Conservation (phyloP, 2,888 invertebrate species). For the Eristalinus sepulchralis region DNA sequence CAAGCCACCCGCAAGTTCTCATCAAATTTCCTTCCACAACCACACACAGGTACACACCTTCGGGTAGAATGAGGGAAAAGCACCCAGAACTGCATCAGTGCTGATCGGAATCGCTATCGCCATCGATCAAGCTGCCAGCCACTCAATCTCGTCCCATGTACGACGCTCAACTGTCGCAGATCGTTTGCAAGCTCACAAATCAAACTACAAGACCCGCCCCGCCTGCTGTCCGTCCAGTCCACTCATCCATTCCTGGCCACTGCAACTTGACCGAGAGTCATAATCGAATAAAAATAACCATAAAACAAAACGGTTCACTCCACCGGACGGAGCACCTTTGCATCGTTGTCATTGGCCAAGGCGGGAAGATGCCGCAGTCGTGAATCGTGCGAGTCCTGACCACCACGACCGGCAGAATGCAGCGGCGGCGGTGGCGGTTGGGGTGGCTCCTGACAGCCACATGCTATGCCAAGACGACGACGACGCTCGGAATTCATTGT, state of each 20-base stretch:
- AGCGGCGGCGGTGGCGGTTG: neutral
- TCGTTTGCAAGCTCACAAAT: constrained; percentile 59
- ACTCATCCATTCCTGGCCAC: neutral
- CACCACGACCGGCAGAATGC: constrained; percentile 23
- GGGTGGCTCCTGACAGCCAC: constrained; percentile 49
- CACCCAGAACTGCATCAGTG: neutral
- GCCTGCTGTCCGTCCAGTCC: constrained; percentile 1
- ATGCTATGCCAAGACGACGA: constrained; percentile 18
- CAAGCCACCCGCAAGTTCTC: too few species aligned
- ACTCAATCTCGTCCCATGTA: constrained; percentile 35
- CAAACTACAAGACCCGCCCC: constrained; percentile 35
- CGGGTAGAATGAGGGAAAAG: neutral
- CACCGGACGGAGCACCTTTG: constrained; percentile 13
- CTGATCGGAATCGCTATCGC: neutral
- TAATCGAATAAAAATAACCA: constrained; percentile 68
- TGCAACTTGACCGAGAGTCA: constrained; percentile 59
- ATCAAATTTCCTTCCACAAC: neutral
- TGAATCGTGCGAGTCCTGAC: constrained; percentile 69
- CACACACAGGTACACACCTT: neutral
- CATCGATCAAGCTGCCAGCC: constrained; percentile 5
- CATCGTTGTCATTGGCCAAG: constrained; percentile 53
- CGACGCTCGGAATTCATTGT: constrained; percentile 60
- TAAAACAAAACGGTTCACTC: constrained; percentile 58
- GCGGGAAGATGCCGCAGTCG: constrained; percentile 30
- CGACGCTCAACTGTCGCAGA: constrained; percentile 37